A percentile compares a stretch with the other conserved stretches of the same genome.
phyloP scores from a whole-genome alignment of 2,888 invertebrate species.

The Melieria crassipennis region DNA sequence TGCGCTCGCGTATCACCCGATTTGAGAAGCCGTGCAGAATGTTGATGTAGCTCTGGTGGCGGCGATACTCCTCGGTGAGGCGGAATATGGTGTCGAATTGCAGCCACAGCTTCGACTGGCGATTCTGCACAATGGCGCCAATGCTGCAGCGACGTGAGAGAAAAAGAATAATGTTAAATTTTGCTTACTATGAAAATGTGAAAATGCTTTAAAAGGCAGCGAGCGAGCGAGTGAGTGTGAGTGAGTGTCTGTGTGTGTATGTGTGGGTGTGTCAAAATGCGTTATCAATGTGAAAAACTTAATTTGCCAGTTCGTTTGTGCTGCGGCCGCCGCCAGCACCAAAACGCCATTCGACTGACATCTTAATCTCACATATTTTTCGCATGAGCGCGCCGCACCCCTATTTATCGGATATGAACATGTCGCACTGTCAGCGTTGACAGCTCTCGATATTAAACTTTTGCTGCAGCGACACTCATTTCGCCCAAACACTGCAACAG shows the following conservation, averaged over 20 bases:
- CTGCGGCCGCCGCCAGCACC: constrained; percentile 24
- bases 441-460: constrained; percentile 53
- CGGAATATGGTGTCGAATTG: constrained; percentile 72
- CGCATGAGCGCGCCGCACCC: constrained; percentile 48
- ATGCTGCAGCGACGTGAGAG: constrained; percentile 59
- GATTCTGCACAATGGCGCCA: constrained; percentile 68
- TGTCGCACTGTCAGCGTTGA: constrained; percentile 52
- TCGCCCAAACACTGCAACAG: background rate
- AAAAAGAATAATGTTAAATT: background rate
- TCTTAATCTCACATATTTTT: constrained; percentile 60
- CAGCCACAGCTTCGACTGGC: constrained; percentile 72
- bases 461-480: constrained; percentile 9
- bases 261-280: constrained; percentile 27
- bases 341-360: constrained; percentile 47
- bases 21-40: constrained; percentile 67
- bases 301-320: constrained; percentile 34
- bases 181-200: background rate
- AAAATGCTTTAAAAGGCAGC: background rate
- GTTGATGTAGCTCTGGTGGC: constrained; percentile 67
- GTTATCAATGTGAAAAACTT: constrained; percentile 31
- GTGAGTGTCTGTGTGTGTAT: constrained; percentile 7
- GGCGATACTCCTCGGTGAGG: constrained; percentile 68
- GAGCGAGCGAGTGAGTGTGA: background rate
- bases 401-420: constrained; percentile 32
- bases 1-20: constrained; percentile 67